Percentiles rank a stretch among this genome's conserved stretches.
These are phyloP conservation scores for Caranx ignobilis DNA, from an alignment of 2,113 vertebrate species.

Conservation along the genomic window DNA sequence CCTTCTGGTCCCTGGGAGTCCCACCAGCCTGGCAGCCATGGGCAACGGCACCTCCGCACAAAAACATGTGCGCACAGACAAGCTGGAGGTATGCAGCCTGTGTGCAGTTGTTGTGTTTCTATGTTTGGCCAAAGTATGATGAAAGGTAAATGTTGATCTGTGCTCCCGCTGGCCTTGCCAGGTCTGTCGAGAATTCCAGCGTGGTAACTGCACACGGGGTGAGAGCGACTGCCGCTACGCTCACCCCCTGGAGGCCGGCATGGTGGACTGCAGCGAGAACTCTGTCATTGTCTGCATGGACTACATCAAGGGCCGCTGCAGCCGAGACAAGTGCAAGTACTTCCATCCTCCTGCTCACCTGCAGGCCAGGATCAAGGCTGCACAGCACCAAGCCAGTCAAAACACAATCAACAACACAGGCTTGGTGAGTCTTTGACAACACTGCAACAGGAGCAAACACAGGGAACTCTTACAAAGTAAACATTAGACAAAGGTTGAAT, in stretches of 20 bases:
- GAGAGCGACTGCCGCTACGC: constrained; percentile 98
- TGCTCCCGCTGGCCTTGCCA: constrained; percentile 59
- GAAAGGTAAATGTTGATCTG: constrained; percentile 55
- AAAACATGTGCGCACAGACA: constrained; percentile 95
- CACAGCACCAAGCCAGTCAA: constrained; percentile 97
- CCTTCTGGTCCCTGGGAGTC: constrained; percentile 93
- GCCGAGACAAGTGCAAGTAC: constrained; percentile 99
- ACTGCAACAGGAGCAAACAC: neutral
- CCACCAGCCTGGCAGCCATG: constrained; percentile 86
- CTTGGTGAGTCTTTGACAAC: constrained; percentile 87
- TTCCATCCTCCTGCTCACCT: constrained; percentile 98
- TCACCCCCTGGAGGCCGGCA: constrained; percentile 93
- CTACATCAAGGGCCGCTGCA: constrained; percentile 98
- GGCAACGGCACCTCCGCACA: constrained; percentile 89
- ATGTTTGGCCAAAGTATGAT: constrained; percentile 48
- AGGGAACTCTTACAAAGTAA: neutral
- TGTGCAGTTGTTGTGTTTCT: constrained; percentile 45
- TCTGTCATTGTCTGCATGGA: constrained; percentile 99
- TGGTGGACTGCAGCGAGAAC: constrained; percentile 98
- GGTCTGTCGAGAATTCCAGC: constrained; percentile 98
- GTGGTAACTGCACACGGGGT: constrained; percentile 97
- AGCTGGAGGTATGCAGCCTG: constrained; percentile 91
- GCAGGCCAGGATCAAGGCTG: constrained; percentile 98
- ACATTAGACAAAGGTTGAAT: neutral
- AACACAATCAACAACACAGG: constrained; percentile 83